phyloP scores from a whole-genome alignment of 2,797 vertebrate species.

The Poeciliopsis infans region DNA sequence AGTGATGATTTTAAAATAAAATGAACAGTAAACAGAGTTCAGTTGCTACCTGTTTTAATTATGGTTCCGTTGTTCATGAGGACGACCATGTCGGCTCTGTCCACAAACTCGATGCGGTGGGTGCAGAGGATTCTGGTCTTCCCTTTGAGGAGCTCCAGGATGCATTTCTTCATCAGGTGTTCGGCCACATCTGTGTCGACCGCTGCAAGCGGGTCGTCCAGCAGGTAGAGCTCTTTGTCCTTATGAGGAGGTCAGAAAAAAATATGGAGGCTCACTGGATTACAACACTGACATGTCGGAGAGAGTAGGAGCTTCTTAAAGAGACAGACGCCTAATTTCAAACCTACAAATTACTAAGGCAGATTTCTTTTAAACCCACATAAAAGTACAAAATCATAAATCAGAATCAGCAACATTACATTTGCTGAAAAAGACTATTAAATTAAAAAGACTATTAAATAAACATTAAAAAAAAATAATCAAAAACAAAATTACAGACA shows the following conservation, averaged over 20 bases:
- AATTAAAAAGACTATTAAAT: no score
- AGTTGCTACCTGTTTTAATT: slow-evolving; percentile 82
- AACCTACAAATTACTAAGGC: background rate
- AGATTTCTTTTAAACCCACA: no score
- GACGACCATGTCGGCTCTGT: slow-evolving; percentile 86
- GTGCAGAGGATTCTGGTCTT: slow-evolving; percentile 96
- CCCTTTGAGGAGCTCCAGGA: slow-evolving; percentile 85
- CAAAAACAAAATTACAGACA: no score
- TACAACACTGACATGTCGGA: background rate
- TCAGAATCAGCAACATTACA: no score
- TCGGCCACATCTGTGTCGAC: slow-evolving; percentile 92
- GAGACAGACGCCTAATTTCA: no score
- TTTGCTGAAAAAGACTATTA: no score
- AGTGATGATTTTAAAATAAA: background rate
- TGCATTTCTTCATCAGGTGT: slow-evolving; percentile 91
- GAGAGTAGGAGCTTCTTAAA: no score
- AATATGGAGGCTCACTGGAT: background rate
- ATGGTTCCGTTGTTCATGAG: slow-evolving; percentile 90
- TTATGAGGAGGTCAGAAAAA: slow-evolving; percentile 44
- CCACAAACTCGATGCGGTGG: slow-evolving; percentile 90
- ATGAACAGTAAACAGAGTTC: background rate
- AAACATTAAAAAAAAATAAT: no score
- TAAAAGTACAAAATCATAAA: no score
- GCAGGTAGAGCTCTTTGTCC: slow-evolving; percentile 94
- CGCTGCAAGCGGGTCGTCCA: slow-evolving; percentile 95